Evolutionary conservation across 2,888 invertebrate species (phyloP).

Genomic region (Leucoma salicis): DNA sequence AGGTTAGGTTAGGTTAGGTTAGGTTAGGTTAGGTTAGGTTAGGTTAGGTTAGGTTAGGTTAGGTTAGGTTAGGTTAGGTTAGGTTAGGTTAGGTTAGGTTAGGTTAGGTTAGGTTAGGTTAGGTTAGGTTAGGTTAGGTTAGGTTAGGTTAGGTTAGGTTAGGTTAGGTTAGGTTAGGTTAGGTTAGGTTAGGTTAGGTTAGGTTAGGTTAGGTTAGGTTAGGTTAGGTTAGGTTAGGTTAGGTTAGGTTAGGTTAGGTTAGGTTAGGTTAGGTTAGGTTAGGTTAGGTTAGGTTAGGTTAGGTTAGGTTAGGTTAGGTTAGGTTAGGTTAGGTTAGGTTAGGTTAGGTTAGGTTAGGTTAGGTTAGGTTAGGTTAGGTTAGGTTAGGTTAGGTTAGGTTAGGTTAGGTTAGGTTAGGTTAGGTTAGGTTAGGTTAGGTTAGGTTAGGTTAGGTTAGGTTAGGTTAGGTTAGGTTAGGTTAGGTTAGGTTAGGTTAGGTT

Average conservation of each 20-base stretch:
- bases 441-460: slow-evolving; percentile 12
- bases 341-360: slow-evolving; percentile 16
- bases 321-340: slow-evolving; percentile 6
- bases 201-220: slow-evolving; percentile 14
- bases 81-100: background rate
- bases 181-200: slow-evolving; percentile 16
- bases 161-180: slow-evolving; percentile 14
- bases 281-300: slow-evolving; percentile 4
- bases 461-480: slow-evolving; percentile 16
- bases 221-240: slow-evolving; percentile 14
- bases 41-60: slow-evolving; percentile 10
- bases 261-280: slow-evolving; percentile 9
- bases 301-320: background rate
- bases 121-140: slow-evolving; percentile 3
- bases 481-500: slow-evolving; percentile 15
- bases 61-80: slow-evolving; percentile 2
- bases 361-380: slow-evolving; percentile 14
- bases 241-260: slow-evolving; percentile 5
- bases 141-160: slow-evolving; percentile 13
- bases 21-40: slow-evolving; percentile 14
- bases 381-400: slow-evolving; percentile 15
- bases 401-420: slow-evolving; percentile 14
- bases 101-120: background rate
- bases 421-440: slow-evolving; percentile 16
- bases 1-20: slow-evolving; percentile 18